Evolutionary conservation across 2,113 vertebrate species (phyloP).

Genomic region (Carettochelys insculpta): DNA sequence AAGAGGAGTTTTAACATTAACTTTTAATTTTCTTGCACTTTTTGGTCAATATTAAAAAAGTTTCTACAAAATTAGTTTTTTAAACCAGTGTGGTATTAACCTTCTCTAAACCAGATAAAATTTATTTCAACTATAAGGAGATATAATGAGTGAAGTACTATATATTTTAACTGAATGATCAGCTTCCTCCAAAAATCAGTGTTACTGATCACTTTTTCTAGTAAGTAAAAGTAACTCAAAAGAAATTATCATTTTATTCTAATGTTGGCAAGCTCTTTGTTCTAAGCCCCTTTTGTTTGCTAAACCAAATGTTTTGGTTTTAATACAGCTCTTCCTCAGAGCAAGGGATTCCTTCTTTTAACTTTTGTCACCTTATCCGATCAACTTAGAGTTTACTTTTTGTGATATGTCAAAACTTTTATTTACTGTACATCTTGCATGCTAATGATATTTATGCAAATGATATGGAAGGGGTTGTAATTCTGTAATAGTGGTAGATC

Average conservation of each 20-base stretch:
- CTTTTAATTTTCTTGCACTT: background rate
- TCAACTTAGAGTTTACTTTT: background rate
- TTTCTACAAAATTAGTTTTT: background rate
- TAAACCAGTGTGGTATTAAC: background rate
- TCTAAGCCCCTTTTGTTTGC: background rate
- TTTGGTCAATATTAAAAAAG: background rate
- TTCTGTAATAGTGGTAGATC: background rate
- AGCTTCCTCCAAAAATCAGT: rapidly evolving
- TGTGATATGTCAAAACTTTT: background rate
- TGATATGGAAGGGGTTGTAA: background rate
- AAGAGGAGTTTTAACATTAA: background rate
- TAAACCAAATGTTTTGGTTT: background rate
- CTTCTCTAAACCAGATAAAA: background rate
- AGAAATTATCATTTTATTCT: background rate
- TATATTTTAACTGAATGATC: background rate
- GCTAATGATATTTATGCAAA: background rate
- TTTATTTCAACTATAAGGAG: background rate
- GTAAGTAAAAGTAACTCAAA: background rate
- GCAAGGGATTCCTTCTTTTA: background rate
- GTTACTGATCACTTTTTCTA: background rate
- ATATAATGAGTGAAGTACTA: background rate
- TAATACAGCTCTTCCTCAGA: background rate
- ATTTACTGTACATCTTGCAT: background rate
- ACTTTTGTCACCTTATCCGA: background rate
- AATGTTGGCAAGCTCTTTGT: background rate